A percentile compares a stretch with the other conserved stretches of the same genome.
Conservation (phyloP, 2,113 vertebrate species). For the Mustelus asterias region DNA sequence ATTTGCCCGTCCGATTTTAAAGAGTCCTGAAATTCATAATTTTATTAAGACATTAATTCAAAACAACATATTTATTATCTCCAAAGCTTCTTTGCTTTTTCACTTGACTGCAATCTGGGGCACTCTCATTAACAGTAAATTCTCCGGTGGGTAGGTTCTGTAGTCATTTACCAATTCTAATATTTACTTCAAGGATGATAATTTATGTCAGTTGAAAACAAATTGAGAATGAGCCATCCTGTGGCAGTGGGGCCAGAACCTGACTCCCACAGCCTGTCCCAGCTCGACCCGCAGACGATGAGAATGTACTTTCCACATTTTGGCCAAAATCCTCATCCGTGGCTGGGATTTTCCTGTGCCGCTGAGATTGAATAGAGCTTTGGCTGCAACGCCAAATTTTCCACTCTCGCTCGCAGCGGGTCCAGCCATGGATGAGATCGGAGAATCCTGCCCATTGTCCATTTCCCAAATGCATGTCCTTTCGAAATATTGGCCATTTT, state of each 20-base stretch:
- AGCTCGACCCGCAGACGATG: background rate
- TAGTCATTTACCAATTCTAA: background rate
- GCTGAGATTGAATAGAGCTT: too few relatives aligned
- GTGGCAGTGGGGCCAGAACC: background rate
- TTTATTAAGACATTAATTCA: background rate
- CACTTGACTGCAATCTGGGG: background rate
- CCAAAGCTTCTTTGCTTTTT: background rate
- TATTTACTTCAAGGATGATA: background rate
- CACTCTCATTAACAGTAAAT: background rate
- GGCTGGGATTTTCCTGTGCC: too few relatives aligned
- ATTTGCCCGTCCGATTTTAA: background rate
- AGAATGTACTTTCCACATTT: background rate
- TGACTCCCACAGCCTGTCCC: background rate
- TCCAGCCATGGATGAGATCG: too few relatives aligned
- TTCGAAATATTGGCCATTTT: background rate
- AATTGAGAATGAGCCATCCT: background rate
- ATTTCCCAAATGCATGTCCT: background rate
- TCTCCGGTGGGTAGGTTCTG: background rate
- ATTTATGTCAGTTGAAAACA: background rate
- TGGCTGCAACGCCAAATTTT: too few relatives aligned
- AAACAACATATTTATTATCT: background rate
- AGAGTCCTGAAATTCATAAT: background rate
- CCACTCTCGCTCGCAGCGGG: too few relatives aligned
- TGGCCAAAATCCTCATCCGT: too few relatives aligned
- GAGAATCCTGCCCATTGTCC: background rate